These are phyloP conservation scores for Dasypolia templi DNA, from an alignment of 2,888 invertebrate species.

Conservation along the genomic window DNA sequence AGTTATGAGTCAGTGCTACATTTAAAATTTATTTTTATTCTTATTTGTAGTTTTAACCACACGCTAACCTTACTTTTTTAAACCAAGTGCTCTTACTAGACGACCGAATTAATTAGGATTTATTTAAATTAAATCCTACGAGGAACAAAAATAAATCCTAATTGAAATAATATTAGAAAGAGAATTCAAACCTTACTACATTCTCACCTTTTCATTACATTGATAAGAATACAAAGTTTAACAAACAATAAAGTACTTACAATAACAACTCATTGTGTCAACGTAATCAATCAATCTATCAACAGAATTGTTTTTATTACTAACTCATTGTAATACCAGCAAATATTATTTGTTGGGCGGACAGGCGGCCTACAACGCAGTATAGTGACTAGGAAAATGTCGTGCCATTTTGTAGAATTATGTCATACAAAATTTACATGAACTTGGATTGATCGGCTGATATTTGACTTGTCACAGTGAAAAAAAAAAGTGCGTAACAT, in stretches of 20 bases:
- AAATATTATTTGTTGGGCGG: slow-evolving; percentile 30
- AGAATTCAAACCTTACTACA: neutral
- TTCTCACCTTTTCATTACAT: no score
- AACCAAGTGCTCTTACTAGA: neutral
- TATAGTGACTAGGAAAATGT: neutral
- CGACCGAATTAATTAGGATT: slow-evolving; percentile 1
- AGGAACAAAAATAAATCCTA: neutral
- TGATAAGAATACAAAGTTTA: neutral
- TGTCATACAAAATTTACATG: neutral
- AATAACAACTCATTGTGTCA: slow-evolving; percentile 46
- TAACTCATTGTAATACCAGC: slow-evolving; percentile 36
- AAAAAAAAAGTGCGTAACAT: neutral
- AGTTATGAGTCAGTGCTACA: neutral
- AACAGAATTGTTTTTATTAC: slow-evolving; percentile 33
- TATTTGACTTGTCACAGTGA: neutral
- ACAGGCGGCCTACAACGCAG: slow-evolving; percentile 1
- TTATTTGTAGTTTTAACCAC: neutral
- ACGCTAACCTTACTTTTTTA: neutral
- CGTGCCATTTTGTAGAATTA: slow-evolving; percentile 1
- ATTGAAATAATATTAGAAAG: slow-evolving; percentile 5
- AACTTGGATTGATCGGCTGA: neutral
- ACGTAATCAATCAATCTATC: slow-evolving; percentile 59
- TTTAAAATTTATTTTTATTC: neutral
- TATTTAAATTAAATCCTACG: neutral
- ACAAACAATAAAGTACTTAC: slow-evolving; percentile 16